Base-by-base conservation (phyloP, 2,113 vertebrate species). In the Stigmatopora argus region DNA sequence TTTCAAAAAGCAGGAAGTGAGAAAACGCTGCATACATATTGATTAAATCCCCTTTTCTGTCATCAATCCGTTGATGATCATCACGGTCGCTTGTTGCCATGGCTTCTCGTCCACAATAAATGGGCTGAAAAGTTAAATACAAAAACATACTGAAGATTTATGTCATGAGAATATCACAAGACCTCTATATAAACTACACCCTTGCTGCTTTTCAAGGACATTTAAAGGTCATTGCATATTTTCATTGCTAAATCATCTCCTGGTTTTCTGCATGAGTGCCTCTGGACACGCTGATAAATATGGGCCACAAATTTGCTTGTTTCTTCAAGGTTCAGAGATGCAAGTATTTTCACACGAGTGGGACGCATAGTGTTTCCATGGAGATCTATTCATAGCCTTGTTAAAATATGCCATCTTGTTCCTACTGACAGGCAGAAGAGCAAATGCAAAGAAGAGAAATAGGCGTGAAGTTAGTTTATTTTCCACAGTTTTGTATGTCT, bases 351-450 rank as follows among this genome's bases (percentile, higher is more conserved):
- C 82, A 84, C 69, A 65, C n/a, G 75, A 79, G 86, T 87, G 78
- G 87, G 85, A 87, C 89, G 87, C 88, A 84, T 90, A 87, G 81
- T 72, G 89, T 92, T 92, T 85, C 91, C 90, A 92, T 92, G 89
- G 90, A 65, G 79, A 92, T 90, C 87, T 91, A 90, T 92, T 90
- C 90, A 87, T 89, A 78, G 67, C 62, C 82, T 80, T 89, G 84
- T 88, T 91, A 87, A 88, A 88, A 89, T 89, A 89, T 90, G 86
- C 87, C 85, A 75, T 78, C 78, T 79, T 83, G 75, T 77, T 81
- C 70, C 67, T n/a, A 71, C 65, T 68, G 65, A 77, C 62, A 64
- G 74, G 71, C 73, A 66, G 63, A 63, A 67, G 62, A 66, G 71
- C 61, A 70, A 14, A 47, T 69, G 57, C 23, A 74, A 62, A 66